These are phyloP conservation scores for Altica lythri DNA, from an alignment of 2,888 invertebrate genomes.

Conservation along the genomic window DNA sequence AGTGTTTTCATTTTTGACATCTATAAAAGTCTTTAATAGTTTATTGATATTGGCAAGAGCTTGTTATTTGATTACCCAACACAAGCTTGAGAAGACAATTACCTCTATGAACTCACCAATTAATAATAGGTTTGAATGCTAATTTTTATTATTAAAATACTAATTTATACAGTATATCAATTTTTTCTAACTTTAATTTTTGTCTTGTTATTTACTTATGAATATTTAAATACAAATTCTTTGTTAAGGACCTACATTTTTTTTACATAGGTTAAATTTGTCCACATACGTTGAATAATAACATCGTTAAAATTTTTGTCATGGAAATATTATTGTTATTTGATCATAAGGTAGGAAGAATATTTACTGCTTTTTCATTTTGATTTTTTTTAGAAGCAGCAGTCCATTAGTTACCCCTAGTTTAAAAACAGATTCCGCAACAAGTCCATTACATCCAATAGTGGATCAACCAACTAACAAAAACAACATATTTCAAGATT, in stretches of 20 bases:
- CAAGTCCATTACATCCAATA: slow-evolving; percentile 52
- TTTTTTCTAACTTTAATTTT: no score
- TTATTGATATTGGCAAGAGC: slow-evolving; percentile 90
- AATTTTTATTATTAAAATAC: slow-evolving; percentile 21
- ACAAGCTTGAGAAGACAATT: slow-evolving; percentile 59
- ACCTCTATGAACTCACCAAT: slow-evolving; percentile 53
- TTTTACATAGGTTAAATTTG: no score
- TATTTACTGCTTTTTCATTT: slow-evolving; percentile 16
- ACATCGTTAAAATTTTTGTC: no score
- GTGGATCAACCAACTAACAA: slow-evolving; percentile 38
- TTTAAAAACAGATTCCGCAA: slow-evolving; percentile 50
- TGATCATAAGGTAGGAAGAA: background rate
- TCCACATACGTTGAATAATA: no score
- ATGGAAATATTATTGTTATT: background rate
- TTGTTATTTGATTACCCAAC: slow-evolving; percentile 81
- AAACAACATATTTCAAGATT: slow-evolving; percentile 36
- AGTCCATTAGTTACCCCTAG: slow-evolving; percentile 44
- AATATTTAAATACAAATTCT: no score
- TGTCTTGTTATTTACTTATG: no score
- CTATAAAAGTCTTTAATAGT: slow-evolving; percentile 81
- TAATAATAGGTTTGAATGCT: slow-evolving; percentile 39
- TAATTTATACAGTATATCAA: slow-evolving; percentile 9
- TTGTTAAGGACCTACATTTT: no score
- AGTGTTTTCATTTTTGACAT: slow-evolving; percentile 76
- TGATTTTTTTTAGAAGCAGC: slow-evolving; percentile 28